Evolutionary conservation across 2,888 invertebrate species (phyloP).

Genomic region (Aromia moschata): DNA sequence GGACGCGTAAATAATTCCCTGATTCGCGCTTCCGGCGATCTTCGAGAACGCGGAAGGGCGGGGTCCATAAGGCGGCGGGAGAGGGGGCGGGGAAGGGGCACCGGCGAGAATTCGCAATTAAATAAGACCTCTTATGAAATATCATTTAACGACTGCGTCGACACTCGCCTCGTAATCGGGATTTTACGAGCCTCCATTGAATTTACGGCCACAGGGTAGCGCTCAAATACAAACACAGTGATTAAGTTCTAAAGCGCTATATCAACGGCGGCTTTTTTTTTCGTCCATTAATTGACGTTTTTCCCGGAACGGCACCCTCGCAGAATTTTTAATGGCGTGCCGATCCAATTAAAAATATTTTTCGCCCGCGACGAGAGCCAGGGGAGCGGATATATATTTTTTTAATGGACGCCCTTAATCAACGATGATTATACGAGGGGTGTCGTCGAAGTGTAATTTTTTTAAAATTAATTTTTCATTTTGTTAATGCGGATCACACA

Average conservation of each 20-base stretch:
- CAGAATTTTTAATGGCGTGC: constrained; percentile 9
- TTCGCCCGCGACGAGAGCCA: too few relatives aligned
- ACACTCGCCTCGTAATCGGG: constrained; percentile 38
- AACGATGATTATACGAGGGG: too few relatives aligned
- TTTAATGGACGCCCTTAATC: too few relatives aligned
- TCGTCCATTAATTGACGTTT: constrained; percentile 15
- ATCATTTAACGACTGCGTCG: constrained; percentile 35
- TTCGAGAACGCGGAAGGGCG: too few relatives aligned
- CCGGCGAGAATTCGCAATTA: constrained; percentile 32
- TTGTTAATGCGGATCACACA: too few relatives aligned
- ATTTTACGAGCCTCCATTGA: constrained; percentile 42
- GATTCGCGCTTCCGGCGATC: constrained; percentile 14
- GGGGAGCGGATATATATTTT: too few relatives aligned
- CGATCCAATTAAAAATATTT: constrained; percentile 30
- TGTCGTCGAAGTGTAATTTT: too few relatives aligned
- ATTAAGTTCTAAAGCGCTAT: constrained; percentile 23
- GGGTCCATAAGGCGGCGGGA: too few relatives aligned
- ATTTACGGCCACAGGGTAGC: constrained; percentile 35
- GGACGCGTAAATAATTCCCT: constrained; percentile 29
- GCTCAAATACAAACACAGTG: constrained; percentile 22
- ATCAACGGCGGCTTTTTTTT: constrained; percentile 10
- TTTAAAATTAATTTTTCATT: too few relatives aligned
- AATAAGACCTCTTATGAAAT: constrained; percentile 39
- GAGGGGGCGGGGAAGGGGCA: constrained; percentile 18
- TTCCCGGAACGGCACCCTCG: background rate